Percentiles rank a stretch among this genome's conserved stretches.
phyloP scores from a whole-genome alignment of 2,113 vertebrate genomes.

The Thomomys bottae region DNA sequence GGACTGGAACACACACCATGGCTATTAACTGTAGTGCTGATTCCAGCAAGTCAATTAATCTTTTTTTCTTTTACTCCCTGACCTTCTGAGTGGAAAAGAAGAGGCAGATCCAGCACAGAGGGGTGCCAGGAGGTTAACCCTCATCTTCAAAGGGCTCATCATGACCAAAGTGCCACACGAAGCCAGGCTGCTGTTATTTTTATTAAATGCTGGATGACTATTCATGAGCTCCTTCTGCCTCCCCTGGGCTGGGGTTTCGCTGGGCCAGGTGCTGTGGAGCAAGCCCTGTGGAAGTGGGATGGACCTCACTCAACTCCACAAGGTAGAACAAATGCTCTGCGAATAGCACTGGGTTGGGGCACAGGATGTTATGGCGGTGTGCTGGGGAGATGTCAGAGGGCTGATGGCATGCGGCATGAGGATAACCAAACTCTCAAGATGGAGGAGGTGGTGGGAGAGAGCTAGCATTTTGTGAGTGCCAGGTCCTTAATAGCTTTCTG shows the following conservation, averaged over 20 bases:
- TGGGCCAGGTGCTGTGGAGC: neutral
- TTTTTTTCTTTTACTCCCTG: neutral
- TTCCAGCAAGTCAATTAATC: slow-evolving; percentile 35
- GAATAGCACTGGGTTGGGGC: slow-evolving; percentile 28
- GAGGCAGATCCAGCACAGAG: neutral
- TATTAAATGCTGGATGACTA: neutral
- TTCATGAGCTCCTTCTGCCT: neutral
- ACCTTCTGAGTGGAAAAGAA: neutral
- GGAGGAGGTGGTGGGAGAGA: neutral
- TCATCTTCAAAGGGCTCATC: neutral
- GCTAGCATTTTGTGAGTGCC: slow-evolving; percentile 49
- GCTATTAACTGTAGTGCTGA: neutral
- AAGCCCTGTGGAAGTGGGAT: neutral
- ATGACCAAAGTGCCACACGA: neutral
- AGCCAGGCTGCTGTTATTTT: neutral
- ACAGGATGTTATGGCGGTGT: neutral
- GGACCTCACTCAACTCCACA: neutral
- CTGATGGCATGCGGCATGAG: slow-evolving; percentile 61
- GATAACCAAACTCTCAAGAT: slow-evolving; percentile 27
- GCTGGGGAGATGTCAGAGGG: slow-evolving; percentile 62
- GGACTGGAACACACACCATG: neutral
- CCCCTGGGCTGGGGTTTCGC: neutral
- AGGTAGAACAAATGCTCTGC: slow-evolving; percentile 11
- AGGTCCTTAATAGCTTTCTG: neutral
- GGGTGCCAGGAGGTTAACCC: neutral